Percentiles rank a stretch among this genome's conserved stretches.
Evolutionary conservation across 2,113 vertebrate genomes (phyloP).

Genomic region (Strix uralensis): DNA sequence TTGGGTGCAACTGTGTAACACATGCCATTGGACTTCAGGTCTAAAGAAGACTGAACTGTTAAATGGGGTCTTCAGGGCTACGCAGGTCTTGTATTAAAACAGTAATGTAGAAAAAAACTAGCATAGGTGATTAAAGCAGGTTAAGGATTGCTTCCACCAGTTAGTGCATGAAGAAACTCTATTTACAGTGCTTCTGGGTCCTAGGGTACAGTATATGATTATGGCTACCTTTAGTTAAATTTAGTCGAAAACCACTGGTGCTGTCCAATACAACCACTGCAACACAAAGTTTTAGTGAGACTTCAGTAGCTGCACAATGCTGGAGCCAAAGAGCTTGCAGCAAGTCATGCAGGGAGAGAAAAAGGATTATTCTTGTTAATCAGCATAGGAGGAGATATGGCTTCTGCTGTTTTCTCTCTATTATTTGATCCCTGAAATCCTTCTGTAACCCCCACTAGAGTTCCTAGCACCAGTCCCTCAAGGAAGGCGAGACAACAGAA

Average conservation of each 20-base stretch:
- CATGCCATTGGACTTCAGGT: accelerated
- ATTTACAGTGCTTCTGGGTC: background rate
- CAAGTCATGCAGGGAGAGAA: background rate
- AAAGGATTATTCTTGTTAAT: conserved; percentile 24
- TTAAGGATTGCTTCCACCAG: background rate
- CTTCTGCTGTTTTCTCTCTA: background rate
- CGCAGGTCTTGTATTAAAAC: background rate
- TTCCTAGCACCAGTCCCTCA: background rate
- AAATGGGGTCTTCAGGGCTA: background rate
- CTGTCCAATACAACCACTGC: background rate
- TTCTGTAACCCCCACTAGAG: background rate
- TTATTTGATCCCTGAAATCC: conserved; percentile 36
- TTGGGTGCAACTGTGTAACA: background rate
- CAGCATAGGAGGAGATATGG: background rate
- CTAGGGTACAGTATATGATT: background rate
- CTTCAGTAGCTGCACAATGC: background rate
- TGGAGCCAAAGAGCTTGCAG: background rate
- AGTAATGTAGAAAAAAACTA: background rate
- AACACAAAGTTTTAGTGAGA: background rate
- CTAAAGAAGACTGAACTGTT: background rate
- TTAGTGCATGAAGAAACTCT: background rate
- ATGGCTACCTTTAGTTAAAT: background rate
- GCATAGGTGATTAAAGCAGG: background rate
- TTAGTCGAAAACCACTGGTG: background rate
- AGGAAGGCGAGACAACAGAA: background rate